A percentile compares a stretch with the other conserved stretches of the same genome.
Evolutionary conservation across 2,113 vertebrate species (phyloP).

Genomic region (Zapus hudsonius): DNA sequence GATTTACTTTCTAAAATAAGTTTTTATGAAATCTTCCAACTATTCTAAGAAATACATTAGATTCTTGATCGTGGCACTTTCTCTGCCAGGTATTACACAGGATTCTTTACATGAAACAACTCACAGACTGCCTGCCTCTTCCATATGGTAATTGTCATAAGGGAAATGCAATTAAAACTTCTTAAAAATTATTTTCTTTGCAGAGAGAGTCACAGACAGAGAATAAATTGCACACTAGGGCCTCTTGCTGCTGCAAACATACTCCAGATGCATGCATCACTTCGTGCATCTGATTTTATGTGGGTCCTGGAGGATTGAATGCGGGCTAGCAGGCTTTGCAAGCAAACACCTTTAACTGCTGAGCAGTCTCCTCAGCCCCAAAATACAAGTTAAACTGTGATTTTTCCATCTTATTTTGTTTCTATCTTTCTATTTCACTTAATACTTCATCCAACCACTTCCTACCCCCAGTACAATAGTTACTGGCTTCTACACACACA

Average conservation of each 20-base stretch:
- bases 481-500: not conserved
- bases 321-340: too few relatives aligned
- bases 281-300: too few relatives aligned
- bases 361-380: not conserved
- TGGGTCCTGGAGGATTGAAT: too few relatives aligned
- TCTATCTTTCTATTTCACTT: not conserved
- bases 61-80: too few relatives aligned
- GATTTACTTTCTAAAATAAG: conserved; percentile 38
- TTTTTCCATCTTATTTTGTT: conserved; percentile 37
- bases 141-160: conserved; percentile 10
- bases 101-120: not conserved
- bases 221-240: too few relatives aligned
- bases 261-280: too few relatives aligned
- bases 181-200: too few relatives aligned
- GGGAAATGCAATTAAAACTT: conserved; percentile 14
- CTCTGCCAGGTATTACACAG: not conserved
- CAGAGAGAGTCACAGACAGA: too few relatives aligned
- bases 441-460: not conserved
- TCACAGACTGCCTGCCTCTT: not conserved
- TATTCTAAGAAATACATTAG: conserved; percentile 15
- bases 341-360: too few relatives aligned
- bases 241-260: too few relatives aligned
- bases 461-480: not conserved
- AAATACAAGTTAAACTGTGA: not conserved
- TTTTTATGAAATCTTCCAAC: not conserved